Percentiles rank a stretch among this genome's conserved stretches.
These are phyloP conservation scores for human DNA, from an alignment of 2,113 vertebrate genomes.

Conservation along the genomic window GRCh38 chr7:70160001-70160500, in stretches of 20 bases:
- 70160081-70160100: neutral
- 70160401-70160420: neutral
- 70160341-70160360: neutral
- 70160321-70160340: neutral
- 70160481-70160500: neutral
- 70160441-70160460: neutral
- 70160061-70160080: neutral
- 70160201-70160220: neutral
- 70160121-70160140: neutral
- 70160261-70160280: neutral
- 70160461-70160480: neutral
- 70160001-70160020: neutral
- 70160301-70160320: neutral
- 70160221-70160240: neutral
- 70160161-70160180: neutral
- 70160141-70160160: neutral
- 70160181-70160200: neutral
- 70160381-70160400: neutral
- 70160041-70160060: neutral
- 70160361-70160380: neutral
- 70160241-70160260: neutral
- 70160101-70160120: neutral
- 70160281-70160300: neutral
- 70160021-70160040: neutral
- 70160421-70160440: neutral